Percentiles rank a stretch among this genome's conserved stretches.
These are phyloP conservation scores for Manduca sexta DNA, from an alignment of 1,140 invertebrate genomes.

Conservation along the genomic window DNA sequence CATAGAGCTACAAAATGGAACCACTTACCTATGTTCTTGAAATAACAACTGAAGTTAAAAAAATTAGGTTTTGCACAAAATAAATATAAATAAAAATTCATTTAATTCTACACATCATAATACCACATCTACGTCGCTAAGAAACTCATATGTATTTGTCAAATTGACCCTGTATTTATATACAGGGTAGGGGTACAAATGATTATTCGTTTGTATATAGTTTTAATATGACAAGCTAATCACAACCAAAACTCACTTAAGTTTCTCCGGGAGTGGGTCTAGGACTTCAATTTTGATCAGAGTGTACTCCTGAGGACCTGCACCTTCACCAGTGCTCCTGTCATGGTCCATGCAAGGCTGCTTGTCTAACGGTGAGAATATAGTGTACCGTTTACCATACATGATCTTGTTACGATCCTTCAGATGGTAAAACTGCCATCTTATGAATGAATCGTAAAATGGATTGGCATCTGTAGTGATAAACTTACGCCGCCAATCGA, in stretches of 20 bases:
- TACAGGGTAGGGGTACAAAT: too few relatives aligned
- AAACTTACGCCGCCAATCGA: slow-evolving; percentile 97
- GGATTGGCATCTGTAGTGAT: slow-evolving; percentile 99
- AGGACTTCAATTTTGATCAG: slow-evolving; percentile 94
- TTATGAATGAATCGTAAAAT: slow-evolving; percentile 98
- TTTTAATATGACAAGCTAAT: background rate
- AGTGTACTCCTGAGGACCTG: slow-evolving; percentile 98
- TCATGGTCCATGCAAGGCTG: slow-evolving; percentile 99
- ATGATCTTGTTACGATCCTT: slow-evolving; percentile 91
- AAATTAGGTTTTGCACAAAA: too few relatives aligned
- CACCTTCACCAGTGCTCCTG: slow-evolving; percentile 94
- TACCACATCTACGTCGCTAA: too few relatives aligned
- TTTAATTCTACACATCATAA: too few relatives aligned
- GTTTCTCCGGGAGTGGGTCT: slow-evolving; percentile 81
- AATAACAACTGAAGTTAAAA: too few relatives aligned
- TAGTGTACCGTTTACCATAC: slow-evolving; percentile 98
- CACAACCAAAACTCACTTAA: slow-evolving; percentile 73
- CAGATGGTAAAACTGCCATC: slow-evolving; percentile 96
- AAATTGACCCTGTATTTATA: too few relatives aligned
- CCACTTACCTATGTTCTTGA: too few relatives aligned
- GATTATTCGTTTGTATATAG: too few relatives aligned
- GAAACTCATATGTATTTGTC: too few relatives aligned
- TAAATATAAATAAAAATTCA: too few relatives aligned
- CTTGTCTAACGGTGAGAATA: slow-evolving; percentile 96
- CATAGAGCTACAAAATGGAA: too few relatives aligned